These are phyloP conservation scores for Ceyx erithaca DNA, from an alignment of 2,797 vertebrate genomes.

Conservation along the genomic window DNA sequence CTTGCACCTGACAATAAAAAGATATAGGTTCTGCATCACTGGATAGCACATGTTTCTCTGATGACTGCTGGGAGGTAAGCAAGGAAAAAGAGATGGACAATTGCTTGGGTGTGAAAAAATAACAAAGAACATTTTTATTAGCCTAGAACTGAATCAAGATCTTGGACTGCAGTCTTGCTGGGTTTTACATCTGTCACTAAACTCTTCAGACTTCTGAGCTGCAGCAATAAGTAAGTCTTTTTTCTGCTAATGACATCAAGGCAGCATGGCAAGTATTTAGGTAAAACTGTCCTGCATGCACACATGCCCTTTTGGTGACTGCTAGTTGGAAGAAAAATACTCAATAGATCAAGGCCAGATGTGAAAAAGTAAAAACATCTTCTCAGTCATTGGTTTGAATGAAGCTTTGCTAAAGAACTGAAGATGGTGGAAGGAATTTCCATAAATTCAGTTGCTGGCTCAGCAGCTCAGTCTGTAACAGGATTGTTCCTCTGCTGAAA, in stretches of 20 bases:
- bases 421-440: neutral
- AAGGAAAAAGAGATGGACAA: neutral
- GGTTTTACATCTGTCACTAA: neutral
- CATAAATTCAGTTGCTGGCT: neutral
- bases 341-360: constrained; percentile 6
- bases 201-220: constrained; percentile 13
- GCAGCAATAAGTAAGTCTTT: neutral
- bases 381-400: constrained; percentile 3
- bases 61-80: neutral
- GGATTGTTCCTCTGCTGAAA: neutral
- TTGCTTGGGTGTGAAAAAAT: neutral
- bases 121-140: neutral
- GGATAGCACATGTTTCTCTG: neutral
- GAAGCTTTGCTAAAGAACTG: neutral
- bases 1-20: neutral
- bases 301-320: neutral
- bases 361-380: constrained; percentile 37
- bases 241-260: neutral
- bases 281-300: neutral
- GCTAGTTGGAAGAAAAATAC: neutral
- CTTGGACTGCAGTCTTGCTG: neutral
- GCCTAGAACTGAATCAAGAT: neutral
- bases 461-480: neutral
- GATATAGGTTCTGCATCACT: neutral
- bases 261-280: neutral